Conservation (phyloP, 2,797 vertebrate species). For the Lutjanus argentimaculatus region DNA sequence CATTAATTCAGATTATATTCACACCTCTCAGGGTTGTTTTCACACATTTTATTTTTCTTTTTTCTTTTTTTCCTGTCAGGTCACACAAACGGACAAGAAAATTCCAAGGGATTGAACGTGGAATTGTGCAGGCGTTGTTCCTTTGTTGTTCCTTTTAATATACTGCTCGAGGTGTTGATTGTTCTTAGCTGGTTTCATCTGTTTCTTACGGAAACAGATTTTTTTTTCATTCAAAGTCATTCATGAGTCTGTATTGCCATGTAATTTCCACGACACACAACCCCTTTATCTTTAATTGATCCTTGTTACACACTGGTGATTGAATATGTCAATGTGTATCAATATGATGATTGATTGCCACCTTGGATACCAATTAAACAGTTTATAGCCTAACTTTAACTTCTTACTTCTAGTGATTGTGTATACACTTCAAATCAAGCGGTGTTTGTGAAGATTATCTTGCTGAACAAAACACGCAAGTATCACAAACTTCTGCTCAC, state of each 20-base stretch:
- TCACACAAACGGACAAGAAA: slow-evolving; percentile 60
- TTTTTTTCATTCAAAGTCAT: background rate
- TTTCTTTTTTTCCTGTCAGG: slow-evolving; percentile 46
- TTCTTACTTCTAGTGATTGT: no score
- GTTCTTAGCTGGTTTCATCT: slow-evolving; percentile 32
- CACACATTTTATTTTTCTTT: slow-evolving; percentile 61
- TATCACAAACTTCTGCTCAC: no score
- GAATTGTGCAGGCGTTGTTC: slow-evolving; percentile 26
- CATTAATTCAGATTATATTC: slow-evolving; percentile 86
- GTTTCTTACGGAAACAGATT: background rate
- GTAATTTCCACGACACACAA: background rate
- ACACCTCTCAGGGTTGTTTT: slow-evolving; percentile 81
- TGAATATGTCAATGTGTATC: slow-evolving; percentile 24
- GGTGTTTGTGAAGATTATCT: no score
- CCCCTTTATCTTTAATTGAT: slow-evolving; percentile 11
- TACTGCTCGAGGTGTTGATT: slow-evolving; percentile 51
- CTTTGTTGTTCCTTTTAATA: slow-evolving; percentile 22
- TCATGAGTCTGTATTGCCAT: background rate
- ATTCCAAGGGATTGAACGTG: slow-evolving; percentile 22
- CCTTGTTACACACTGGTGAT: slow-evolving; percentile 18
- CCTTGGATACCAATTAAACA: slow-evolving; percentile 10
- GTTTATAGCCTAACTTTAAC: background rate
- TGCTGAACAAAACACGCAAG: no score
- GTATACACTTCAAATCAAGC: no score
- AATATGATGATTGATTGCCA: slow-evolving; percentile 11